Evolutionary conservation across 2,888 invertebrate genomes (phyloP).

Genomic region (Allophyes oxyacanthae): DNA sequence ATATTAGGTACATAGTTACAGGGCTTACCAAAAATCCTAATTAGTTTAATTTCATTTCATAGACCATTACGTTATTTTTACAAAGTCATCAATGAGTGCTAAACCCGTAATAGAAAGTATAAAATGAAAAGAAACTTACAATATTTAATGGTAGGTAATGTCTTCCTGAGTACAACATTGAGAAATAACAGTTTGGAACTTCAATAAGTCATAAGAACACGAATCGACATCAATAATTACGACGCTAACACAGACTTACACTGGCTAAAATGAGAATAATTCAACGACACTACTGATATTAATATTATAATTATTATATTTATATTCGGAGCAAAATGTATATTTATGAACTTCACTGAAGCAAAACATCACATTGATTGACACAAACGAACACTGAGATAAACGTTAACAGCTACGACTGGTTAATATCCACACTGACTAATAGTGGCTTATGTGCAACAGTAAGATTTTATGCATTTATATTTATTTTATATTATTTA

Average conservation of each 20-base stretch:
- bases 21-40: slow-evolving; percentile 37
- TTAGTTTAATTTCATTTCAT: slow-evolving; percentile 42
- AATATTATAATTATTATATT: slow-evolving; percentile 37
- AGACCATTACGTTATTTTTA: slow-evolving; percentile 48
- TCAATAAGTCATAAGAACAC: slow-evolving; percentile 69
- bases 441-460: slow-evolving; percentile 44
- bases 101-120: slow-evolving; percentile 29
- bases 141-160: slow-evolving; percentile 9
- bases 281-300: slow-evolving; percentile 57
- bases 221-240: slow-evolving; percentile 67
- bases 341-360: slow-evolving; percentile 43
- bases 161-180: not conserved
- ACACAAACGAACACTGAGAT: slow-evolving; percentile 60
- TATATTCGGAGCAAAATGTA: slow-evolving; percentile 42
- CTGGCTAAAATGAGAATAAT: slow-evolving; percentile 79
- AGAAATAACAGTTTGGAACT: slow-evolving; percentile 7
- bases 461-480: slow-evolving; percentile 39
- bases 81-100: slow-evolving; percentile 42
- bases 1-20: slow-evolving; percentile 45
- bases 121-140: slow-evolving; percentile 27
- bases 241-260: slow-evolving; percentile 75
- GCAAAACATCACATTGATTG: slow-evolving; percentile 59
- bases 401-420: slow-evolving; percentile 38
- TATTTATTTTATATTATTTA: slow-evolving; percentile 20
- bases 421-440: slow-evolving; percentile 42